Percentiles rank a stretch among this genome's conserved stretches.
These are phyloP conservation scores for Oplegnathus fasciatus DNA, from an alignment of 2,113 vertebrate genomes.

Conservation along the genomic window DNA sequence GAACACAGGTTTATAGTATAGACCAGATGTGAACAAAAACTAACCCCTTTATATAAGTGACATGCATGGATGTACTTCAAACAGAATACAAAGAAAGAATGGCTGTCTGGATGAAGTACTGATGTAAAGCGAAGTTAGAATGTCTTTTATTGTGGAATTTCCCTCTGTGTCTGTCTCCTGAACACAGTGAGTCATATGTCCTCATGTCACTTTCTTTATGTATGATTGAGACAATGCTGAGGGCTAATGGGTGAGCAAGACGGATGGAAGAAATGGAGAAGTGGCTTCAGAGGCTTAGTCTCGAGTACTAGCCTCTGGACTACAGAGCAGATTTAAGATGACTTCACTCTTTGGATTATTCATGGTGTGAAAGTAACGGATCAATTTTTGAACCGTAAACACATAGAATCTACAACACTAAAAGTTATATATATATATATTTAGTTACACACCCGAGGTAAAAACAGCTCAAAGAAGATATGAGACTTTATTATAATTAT, in stretches of 20 bases:
- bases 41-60: neutral
- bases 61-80: neutral
- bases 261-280: neutral
- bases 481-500: neutral
- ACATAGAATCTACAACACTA: neutral
- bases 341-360: slow-evolving; percentile 21
- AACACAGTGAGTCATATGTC: neutral
- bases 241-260: neutral
- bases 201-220: neutral
- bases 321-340: neutral
- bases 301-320: neutral
- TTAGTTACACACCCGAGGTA: too few relatives aligned
- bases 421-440: too few relatives aligned
- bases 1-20: neutral
- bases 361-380: neutral
- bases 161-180: neutral
- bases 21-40: neutral
- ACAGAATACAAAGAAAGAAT: neutral
- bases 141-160: neutral
- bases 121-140: neutral
- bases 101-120: neutral
- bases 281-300: slow-evolving; percentile 9
- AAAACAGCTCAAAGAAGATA: neutral
- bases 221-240: neutral
- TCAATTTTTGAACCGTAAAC: neutral